phyloP scores from a whole-genome alignment of 2,888 invertebrate genomes.

The Thalpophila matura region DNA sequence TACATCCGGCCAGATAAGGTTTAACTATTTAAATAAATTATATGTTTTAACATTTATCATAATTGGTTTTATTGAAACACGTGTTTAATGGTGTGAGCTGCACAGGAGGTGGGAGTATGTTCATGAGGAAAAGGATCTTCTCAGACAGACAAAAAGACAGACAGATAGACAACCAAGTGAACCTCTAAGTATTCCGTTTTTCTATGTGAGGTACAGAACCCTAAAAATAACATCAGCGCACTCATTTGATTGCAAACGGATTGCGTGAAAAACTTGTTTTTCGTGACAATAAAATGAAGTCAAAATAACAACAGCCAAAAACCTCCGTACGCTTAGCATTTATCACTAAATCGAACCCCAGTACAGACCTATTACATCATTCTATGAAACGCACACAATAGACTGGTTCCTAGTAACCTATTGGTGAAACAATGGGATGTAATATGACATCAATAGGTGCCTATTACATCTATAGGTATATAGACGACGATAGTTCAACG shows the following conservation, averaged over 20 bases:
- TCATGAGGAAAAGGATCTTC: too few relatives aligned
- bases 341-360: constrained; percentile 25
- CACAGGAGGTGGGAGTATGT: too few relatives aligned
- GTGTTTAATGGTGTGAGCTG: constrained; percentile 10
- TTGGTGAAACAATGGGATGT: constrained; percentile 48
- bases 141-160: too few relatives aligned
- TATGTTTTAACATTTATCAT: constrained; percentile 37
- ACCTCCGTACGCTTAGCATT: background rate
- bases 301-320: background rate
- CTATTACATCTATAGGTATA: too few relatives aligned
- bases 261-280: too few relatives aligned
- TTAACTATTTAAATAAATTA: constrained; percentile 50
- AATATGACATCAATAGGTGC: constrained; percentile 2
- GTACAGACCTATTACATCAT: constrained; percentile 22
- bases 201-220: too few relatives aligned
- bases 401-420: constrained; percentile 30
- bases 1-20: constrained; percentile 60
- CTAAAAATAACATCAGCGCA: too few relatives aligned
- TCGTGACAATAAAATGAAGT: too few relatives aligned
- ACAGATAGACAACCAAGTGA: too few relatives aligned
- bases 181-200: too few relatives aligned
- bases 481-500: too few relatives aligned
- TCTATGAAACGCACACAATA: constrained; percentile 50
- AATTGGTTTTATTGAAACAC: constrained; percentile 40
- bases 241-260: too few relatives aligned